phyloP scores from a whole-genome alignment of 2,113 vertebrate genomes.

The Halichoerus grypus region DNA sequence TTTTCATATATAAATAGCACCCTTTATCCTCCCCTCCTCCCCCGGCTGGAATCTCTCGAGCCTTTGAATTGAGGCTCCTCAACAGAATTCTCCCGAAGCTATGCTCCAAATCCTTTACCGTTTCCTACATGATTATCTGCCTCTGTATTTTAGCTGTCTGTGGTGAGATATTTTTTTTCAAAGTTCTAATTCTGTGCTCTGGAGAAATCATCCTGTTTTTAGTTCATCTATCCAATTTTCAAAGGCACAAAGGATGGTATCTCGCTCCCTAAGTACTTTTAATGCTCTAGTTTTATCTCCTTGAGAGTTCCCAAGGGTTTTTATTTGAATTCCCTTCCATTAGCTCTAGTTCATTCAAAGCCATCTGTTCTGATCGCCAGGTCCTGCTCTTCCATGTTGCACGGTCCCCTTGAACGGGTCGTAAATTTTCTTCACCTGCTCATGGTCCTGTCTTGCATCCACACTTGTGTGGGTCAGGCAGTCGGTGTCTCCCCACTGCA shows the following conservation, averaged over 20 bases:
- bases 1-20: neutral
- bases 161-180: constrained; percentile 3
- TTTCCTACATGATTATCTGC: neutral
- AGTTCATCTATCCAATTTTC: constrained; percentile 13
- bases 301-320: neutral
- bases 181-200: constrained; percentile 9
- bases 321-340: neutral
- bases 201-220: neutral
- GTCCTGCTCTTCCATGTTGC: neutral
- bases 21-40: no score
- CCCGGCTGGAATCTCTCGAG: neutral
- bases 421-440: neutral
- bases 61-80: neutral
- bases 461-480: no score
- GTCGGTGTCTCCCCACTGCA: neutral
- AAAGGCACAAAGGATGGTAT: neutral
- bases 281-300: constrained; percentile 11
- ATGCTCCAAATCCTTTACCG: neutral
- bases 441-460: neutral
- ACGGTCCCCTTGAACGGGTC: neutral
- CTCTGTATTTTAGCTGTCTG: neutral
- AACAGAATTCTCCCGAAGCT: neutral
- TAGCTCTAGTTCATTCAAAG: neutral
- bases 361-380: neutral
- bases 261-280: neutral